Base-by-base conservation (phyloP, 2,888 invertebrate species). In the Ariolimax columbianus region DNA sequence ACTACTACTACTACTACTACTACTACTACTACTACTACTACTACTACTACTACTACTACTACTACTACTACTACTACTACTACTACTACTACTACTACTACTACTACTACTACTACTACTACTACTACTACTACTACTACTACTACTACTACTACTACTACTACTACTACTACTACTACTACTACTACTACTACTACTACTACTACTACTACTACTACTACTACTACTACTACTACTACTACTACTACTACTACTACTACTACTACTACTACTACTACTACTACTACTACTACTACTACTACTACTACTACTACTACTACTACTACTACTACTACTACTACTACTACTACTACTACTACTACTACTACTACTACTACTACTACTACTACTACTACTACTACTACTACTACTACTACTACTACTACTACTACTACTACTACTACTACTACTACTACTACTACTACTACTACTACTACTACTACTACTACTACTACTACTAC, bases 231-330 rank as follows among this genome's bases (percentile, higher is more conserved):
- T 75, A 75, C 75, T 75, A 43, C 75, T 40, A 7, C 75, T 40
- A 75, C 75, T 40, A 75, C 75, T 75, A 75, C 75, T 75, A 75
- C 43, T 43, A 75, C n/a, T 38, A 43, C 75, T 75, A 75, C 75
- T 9, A 75, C 43, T 75, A 75, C 40, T 75, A 75, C 70, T 30
- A 9, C n/a, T 70, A 70, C 70, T 38, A 33, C 70, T 38, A 70
- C 70, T n/a, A 33, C 70, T 70, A 70, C 70, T 70, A 70, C 70
- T 70, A 70, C 70, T 70, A n/a, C 70, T 70, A 70, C n/a, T 9
- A 70, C 70, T 70, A 23, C 70, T 70, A 14, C n/a, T 23, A 38
- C 70, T 70, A 70, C 33, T 38, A 70, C 70, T 38, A 70, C 70
- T 70, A 70, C 70, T 70, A 70, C 70, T 70, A 30, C 33, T 70